Base-by-base conservation (phyloP, 2,113 vertebrate genomes). In the Muntiacus muntjak region DNA sequence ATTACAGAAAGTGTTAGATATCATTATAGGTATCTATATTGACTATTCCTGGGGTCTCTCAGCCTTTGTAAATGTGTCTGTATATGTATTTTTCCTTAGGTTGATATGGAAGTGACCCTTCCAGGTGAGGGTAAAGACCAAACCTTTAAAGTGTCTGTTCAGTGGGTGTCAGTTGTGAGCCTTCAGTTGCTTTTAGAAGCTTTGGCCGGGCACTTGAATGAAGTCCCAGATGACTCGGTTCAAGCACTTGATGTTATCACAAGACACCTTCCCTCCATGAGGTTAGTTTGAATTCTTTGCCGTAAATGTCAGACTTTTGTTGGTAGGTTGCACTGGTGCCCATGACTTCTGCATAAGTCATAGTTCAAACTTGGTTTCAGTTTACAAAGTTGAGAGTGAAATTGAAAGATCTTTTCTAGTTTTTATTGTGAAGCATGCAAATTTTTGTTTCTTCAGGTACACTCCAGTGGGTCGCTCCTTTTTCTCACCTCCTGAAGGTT, bases 71-170 rank as follows among this genome's bases (percentile, higher is more conserved):
- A 96, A 87, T 55, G 40, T 55, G 6, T 52, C 17, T 76, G n/a
- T 83, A 15, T 94, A 1, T 82, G 43, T 92, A 54, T 96, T 95
- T 88, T 55, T 26, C 74, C 47, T 57, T 85, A 99, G 99, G 99
- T 99, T 99, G 99, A 99, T 94, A 99, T 99, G 99, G 99, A 99
- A 98, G 99, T 99, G 98, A 99, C 99, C 0, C 99, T 99, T 94
- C 99, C 99, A 40, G 99, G 99, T 7, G 99, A 99, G 98, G 99
- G 99, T 87, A 99, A 99, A 98, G 99, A 99, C 98, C 99, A 99
- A 98, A 99, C 99, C 0, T 99, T 99, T 96, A 99, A 99, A 98
- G 99, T 99, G 86, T 99, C 99, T 60, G 99, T 99, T 98, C 99
- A 99, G 98, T 99, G 99, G 99, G 99, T 99, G 96, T 99, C 99